Conservation (phyloP, 2,797 vertebrate species). For the Carapus acus region DNA sequence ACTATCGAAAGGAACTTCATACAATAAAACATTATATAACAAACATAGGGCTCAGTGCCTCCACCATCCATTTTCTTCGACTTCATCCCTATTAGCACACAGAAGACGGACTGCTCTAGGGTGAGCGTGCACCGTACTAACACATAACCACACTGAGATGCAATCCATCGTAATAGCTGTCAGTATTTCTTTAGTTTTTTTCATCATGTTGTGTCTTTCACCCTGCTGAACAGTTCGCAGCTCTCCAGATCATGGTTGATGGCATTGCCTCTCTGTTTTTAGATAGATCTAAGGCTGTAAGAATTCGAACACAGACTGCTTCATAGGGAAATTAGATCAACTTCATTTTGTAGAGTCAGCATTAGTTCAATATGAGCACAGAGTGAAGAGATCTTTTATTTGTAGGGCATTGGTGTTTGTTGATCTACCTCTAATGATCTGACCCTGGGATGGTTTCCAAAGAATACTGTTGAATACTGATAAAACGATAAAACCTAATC, state of each 20-base stretch:
- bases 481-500: neutral
- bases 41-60: slow-evolving; percentile 57
- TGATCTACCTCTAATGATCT: too few species aligned
- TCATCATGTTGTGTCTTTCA: slow-evolving; percentile 16
- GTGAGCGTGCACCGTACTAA: slow-evolving; percentile 2
- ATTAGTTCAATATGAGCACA: slow-evolving; percentile 56
- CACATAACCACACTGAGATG: neutral
- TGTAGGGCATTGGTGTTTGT: slow-evolving; percentile 39
- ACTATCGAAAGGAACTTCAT: slow-evolving; percentile 65
- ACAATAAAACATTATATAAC: slow-evolving; percentile 68
- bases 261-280: slow-evolving; percentile 15
- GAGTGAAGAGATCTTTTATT: slow-evolving; percentile 47
- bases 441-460: neutral
- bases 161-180: slow-evolving; percentile 3
- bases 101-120: slow-evolving; percentile 13
- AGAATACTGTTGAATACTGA: neutral
- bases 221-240: slow-evolving; percentile 32
- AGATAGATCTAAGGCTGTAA: slow-evolving; percentile 11
- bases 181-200: slow-evolving; percentile 16
- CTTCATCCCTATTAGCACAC: slow-evolving; percentile 59
- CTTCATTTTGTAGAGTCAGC: slow-evolving; percentile 27
- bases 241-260: slow-evolving; percentile 15
- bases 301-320: slow-evolving; percentile 3
- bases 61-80: slow-evolving; percentile 69
- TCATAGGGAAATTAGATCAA: slow-evolving; percentile 18